These are phyloP conservation scores for Coenobita brevimanus DNA, from an alignment of 1,140 invertebrate genomes.

Conservation along the genomic window DNA sequence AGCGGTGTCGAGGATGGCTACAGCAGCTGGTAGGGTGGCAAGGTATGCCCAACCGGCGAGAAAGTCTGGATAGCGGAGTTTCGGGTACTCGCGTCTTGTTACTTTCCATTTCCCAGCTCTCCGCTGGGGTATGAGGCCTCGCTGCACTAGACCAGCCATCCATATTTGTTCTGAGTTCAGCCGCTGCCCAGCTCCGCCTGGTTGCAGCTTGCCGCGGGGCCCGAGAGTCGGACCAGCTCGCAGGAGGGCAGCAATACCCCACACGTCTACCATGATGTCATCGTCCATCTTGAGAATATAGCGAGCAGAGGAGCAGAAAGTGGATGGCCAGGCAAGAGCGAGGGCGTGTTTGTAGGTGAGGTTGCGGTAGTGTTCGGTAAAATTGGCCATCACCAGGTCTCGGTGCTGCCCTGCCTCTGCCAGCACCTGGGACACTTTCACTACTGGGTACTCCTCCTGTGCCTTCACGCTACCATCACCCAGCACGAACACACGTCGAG, in stretches of 20 bases:
- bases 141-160: conserved; percentile 45
- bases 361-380: conserved; percentile 86
- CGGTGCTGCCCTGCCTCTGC: conserved; percentile 78
- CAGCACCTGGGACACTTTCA: conserved; percentile 73
- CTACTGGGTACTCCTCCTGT: conserved; percentile 22
- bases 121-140: conserved; percentile 23
- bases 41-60: conserved; percentile 89
- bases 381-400: conserved; percentile 87
- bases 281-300: conserved; percentile 90
- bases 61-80: conserved; percentile 81
- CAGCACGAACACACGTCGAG: conserved; percentile 82
- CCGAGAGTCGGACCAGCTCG: conserved; percentile 11
- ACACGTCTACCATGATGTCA: conserved; percentile 86
- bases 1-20: conserved; percentile 74
- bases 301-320: conserved; percentile 78
- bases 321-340: conserved; percentile 86
- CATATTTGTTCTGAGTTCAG: not conserved
- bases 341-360: conserved; percentile 91
- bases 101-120: conserved; percentile 36
- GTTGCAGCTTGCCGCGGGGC: not conserved
- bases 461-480: conserved; percentile 74
- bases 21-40: conserved; percentile 77
- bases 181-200: not conserved
- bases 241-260: conserved; percentile 26
- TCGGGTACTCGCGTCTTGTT: conserved; percentile 78